Conservation (phyloP, 92 coral and sea anemone species). For the Phenganax subtilis region DNA sequence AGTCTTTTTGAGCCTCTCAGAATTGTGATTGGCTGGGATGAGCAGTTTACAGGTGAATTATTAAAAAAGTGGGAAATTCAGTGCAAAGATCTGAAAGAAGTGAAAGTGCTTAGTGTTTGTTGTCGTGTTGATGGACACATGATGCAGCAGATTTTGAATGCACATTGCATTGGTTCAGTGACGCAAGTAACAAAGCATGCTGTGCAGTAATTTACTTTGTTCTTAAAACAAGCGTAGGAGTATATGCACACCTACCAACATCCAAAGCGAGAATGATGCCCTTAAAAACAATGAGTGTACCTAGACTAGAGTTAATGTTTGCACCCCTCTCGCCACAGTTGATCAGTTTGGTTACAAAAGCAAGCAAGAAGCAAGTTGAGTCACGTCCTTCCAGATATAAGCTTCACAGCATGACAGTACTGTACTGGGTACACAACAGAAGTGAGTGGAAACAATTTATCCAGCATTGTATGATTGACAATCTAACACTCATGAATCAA, state of each 20-base stretch:
- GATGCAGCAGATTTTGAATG: conserved; percentile 23
- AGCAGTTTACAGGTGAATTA: conserved; percentile 25
- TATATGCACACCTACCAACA: not conserved
- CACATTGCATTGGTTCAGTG: conserved; percentile 49
- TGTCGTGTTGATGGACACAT: conserved; percentile 34
- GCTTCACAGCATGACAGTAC: not conserved
- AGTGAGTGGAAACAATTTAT: not conserved
- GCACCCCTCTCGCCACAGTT: conserved; percentile 2
- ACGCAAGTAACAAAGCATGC: conserved; percentile 42
- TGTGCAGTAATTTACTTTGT: conserved; percentile 11
- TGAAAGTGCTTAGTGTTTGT: conserved; percentile 5
- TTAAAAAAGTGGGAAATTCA: conserved; percentile 36
- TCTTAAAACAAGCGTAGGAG: not conserved
- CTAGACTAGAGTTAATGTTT: conserved; percentile 14
- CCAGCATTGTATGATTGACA: not conserved
- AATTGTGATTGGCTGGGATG: conserved; percentile 50
- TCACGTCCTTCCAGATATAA: not conserved
- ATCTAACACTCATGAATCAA: too few species aligned
- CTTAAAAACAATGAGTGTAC: not conserved
- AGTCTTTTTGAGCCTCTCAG: conserved; percentile 59
- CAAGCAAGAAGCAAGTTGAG: not conserved
- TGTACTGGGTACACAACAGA: not conserved
- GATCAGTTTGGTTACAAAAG: not conserved
- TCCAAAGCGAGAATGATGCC: conserved; percentile 3
- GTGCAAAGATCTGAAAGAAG: conserved; percentile 38